Percentiles rank a stretch among this genome's conserved stretches.
Conservation (phyloP, 2,113 vertebrate genomes). For the Gymnorhina tibicen region DNA sequence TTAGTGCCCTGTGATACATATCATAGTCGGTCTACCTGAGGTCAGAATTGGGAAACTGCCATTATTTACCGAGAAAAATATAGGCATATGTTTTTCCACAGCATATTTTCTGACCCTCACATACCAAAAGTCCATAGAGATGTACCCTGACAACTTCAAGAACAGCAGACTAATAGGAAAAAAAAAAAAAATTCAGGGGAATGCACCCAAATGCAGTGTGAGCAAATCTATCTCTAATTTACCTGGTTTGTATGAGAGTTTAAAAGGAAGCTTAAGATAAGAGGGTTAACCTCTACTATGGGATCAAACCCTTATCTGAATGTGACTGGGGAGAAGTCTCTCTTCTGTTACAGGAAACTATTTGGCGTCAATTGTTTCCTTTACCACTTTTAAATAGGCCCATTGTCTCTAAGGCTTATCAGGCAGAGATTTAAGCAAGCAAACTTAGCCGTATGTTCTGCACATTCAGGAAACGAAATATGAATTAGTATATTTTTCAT, state of each 20-base stretch:
- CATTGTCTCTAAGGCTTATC: not conserved
- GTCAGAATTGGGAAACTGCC: not conserved
- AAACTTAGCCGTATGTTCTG: not conserved
- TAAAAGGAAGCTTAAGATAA: not conserved
- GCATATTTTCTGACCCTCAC: not conserved
- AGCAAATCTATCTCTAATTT: not conserved
- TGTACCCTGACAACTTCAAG: not conserved
- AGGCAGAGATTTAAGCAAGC: not conserved
- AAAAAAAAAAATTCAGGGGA: not conserved
- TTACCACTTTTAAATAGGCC: not conserved
- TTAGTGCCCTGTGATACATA: not conserved
- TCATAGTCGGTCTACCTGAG: not conserved
- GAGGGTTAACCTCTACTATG: not conserved
- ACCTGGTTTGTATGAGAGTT: not conserved
- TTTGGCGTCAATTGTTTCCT: not conserved
- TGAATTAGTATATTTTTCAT: not conserved
- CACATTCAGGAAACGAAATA: not conserved
- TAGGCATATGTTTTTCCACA: not conserved
- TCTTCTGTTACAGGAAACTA: conserved; percentile 19
- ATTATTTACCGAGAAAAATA: not conserved
- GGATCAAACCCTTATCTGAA: not conserved
- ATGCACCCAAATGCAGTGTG: not conserved
- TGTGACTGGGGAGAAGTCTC: not conserved
- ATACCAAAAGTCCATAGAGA: not conserved
- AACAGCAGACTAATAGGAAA: not conserved